Evolutionary conservation across 1,140 invertebrate genomes (phyloP).

Genomic region (Steinernema khuongi): DNA sequence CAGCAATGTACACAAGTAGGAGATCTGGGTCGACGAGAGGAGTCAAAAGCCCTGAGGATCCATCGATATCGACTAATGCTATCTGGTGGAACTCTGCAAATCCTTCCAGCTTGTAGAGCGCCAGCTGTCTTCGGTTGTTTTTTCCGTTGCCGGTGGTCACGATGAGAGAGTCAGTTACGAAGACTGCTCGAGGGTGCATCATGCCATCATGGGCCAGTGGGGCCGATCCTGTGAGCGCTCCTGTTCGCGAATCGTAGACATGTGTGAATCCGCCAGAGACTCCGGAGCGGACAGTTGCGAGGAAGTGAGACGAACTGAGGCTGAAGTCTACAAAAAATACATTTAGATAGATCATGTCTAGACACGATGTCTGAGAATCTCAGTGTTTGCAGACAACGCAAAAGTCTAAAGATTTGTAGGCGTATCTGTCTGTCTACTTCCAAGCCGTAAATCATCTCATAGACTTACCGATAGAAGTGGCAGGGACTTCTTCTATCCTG

Average conservation of each 20-base stretch:
- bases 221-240: neutral
- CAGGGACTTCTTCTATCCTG: neutral
- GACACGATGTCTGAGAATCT: too few species aligned
- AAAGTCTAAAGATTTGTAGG: too few species aligned
- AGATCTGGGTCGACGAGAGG: neutral
- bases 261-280: neutral
- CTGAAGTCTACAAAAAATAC: neutral
- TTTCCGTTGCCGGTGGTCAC: neutral
- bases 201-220: neutral
- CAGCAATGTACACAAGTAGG: neutral
- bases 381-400: too few species aligned
- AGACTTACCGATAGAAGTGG: neutral
- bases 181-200: neutral
- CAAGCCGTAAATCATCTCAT: too few species aligned
- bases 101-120: neutral
- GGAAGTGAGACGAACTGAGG: neutral
- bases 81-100: neutral
- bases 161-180: neutral
- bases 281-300: neutral
- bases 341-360: too few species aligned
- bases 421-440: too few species aligned
- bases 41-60: neutral
- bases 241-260: neutral
- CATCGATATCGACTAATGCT: neutral
- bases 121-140: constrained; percentile 6